A percentile compares a stretch with the other conserved stretches of the same genome.
Evolutionary conservation across 2,113 vertebrate genomes (phyloP).

Genomic region (Turdus rufiventris): DNA sequence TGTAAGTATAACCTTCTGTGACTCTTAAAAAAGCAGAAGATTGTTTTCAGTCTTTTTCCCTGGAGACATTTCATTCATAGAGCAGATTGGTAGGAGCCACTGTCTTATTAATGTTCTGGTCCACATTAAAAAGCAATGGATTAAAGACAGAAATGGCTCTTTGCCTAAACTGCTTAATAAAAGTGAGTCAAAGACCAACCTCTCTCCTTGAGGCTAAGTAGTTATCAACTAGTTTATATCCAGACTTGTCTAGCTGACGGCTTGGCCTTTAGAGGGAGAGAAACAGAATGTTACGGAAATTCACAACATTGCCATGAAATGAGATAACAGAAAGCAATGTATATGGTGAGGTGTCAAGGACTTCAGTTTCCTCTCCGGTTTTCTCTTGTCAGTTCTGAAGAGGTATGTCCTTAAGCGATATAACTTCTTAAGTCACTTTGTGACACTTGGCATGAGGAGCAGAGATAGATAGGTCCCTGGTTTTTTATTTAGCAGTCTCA

Average conservation of each 20-base stretch:
- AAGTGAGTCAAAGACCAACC: not conserved
- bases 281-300: not conserved
- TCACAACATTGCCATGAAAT: not conserved
- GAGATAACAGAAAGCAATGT: not conserved
- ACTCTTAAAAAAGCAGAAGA: not conserved
- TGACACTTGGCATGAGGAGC: not conserved
- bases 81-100: not conserved
- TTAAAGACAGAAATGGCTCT: not conserved
- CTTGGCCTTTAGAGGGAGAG: not conserved
- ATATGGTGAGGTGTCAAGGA: not conserved
- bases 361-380: not conserved
- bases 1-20: not conserved
- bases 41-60: slow-evolving; percentile 13
- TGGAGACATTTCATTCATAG: not conserved
- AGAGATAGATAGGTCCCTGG: not conserved
- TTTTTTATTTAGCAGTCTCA: slow-evolving; percentile 13
- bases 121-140: slow-evolving; percentile 16
- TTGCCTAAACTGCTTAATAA: slow-evolving; percentile 3
- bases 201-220: not conserved
- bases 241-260: not conserved
- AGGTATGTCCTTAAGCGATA: not conserved
- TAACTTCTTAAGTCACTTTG: not conserved
- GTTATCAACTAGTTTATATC: slow-evolving; percentile 25
- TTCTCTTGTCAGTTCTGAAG: not conserved
- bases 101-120: not conserved